phyloP scores from a whole-genome alignment of 2,888 invertebrate species.

The Meteorus cinctellus region DNA sequence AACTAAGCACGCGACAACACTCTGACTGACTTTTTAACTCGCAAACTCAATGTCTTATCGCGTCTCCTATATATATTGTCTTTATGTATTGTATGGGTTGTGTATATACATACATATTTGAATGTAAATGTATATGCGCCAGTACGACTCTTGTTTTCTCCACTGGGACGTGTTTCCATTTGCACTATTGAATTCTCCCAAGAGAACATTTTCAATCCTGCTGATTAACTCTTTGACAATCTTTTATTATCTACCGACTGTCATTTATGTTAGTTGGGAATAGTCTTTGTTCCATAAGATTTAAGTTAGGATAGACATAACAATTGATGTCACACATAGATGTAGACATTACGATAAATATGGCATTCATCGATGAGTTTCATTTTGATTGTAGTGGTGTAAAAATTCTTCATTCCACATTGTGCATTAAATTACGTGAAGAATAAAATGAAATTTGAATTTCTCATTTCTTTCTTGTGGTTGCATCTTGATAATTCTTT shows the following conservation, averaged over 20 bases:
- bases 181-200: neutral
- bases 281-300: neutral
- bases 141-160: neutral
- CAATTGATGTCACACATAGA: neutral
- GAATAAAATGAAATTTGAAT: too few species aligned
- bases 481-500: neutral
- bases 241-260: neutral
- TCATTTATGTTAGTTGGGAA: neutral
- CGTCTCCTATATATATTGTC: neutral
- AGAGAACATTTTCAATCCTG: neutral
- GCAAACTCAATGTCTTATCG: constrained; percentile 12
- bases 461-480: neutral
- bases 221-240: constrained; percentile 2
- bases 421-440: too few species aligned
- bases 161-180: neutral
- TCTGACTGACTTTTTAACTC: constrained; percentile 25
- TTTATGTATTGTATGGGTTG: neutral
- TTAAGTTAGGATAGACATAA: neutral
- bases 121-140: neutral
- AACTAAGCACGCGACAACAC: neutral
- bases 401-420: too few species aligned
- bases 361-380: neutral
- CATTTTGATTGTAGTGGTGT: neutral
- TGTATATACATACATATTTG: neutral
- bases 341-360: neutral